Base-by-base conservation (phyloP, 64 coral and sea anemone species). In the Montipora foliosa region DNA sequence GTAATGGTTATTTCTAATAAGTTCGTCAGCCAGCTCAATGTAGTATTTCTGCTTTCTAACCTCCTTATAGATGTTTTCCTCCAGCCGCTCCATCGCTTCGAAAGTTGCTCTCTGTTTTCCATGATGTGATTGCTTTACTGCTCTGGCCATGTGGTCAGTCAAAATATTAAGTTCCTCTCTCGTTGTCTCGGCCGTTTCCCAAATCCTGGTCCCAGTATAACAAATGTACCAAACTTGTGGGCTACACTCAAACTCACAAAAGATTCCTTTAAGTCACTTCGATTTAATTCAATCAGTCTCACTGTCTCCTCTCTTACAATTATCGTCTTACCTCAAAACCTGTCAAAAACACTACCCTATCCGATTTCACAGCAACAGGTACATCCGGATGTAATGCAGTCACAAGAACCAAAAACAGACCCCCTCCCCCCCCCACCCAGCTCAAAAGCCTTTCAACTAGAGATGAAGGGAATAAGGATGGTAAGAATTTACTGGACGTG, bases 161-260 rank as follows among this genome's bases (percentile, higher is more conserved):
- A 52, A 60, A 25, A 70, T 10, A 24, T 78, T 76, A 2, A 87
- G 83, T 82, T 89, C 77, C 86, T 79, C 53, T 89, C 64, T 94
- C 47, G 79, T 88, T 89, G 77, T 89, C 53, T 82, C 88, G 60
- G 52, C 87, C 71, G 37, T 81, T 82, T 77, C 17, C 61, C 13
- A 24, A 47, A 94, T 94, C 87, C 92, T 94, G 92, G 87, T 94
- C 87, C 44, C 92, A 79, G 92, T 87, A 89, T 87, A 77, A 94
- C 92, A 81, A 80, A 59, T 80, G 48, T 57, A 80, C 78, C 78
- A 49, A 80, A 24, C 78, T 80, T 80, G 48, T 80, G 78, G 78
- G 78, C 49, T 55, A 53, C 49, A 80, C 78, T 19, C 9, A 6
- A 55, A 71, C 67, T 71, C 67, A 71, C 67, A 24, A 21, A 67